phyloP scores from a whole-genome alignment of 2,888 invertebrate genomes.

The Scaptomyza caliginosa region DNA sequence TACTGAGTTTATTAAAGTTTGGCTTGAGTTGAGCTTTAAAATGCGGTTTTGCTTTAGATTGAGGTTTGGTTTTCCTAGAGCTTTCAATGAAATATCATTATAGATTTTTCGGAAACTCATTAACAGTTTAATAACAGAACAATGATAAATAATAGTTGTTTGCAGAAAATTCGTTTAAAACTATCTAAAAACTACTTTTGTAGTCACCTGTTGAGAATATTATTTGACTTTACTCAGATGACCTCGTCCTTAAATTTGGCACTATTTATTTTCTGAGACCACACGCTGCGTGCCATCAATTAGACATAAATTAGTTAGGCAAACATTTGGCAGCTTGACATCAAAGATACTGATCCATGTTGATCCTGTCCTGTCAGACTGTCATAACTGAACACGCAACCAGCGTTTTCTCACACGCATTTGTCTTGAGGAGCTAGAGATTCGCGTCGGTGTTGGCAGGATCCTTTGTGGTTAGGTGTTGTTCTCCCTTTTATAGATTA shows the following conservation, averaged over 20 bases:
- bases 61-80: too few relatives aligned
- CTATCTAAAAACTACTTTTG: too few relatives aligned
- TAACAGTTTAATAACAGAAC: too few relatives aligned
- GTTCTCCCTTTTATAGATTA: conserved; percentile 9
- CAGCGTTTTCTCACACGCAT: conserved; percentile 49
- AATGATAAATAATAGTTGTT: too few relatives aligned
- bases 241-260: conserved; percentile 37
- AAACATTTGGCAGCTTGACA: conserved; percentile 44
- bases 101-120: too few relatives aligned
- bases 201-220: neutral
- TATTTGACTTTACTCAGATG: neutral
- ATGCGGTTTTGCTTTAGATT: too few relatives aligned
- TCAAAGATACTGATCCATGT: neutral
- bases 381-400: conserved; percentile 45
- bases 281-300: conserved; percentile 61
- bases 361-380: conserved; percentile 6
- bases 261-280: conserved; percentile 24
- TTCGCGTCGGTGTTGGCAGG: conserved; percentile 7
- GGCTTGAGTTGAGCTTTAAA: conserved; percentile 1
- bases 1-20: neutral
- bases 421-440: neutral
- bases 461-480: conserved; percentile 47
- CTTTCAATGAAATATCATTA: too few relatives aligned
- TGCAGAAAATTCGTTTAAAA: too few relatives aligned
- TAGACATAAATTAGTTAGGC: conserved; percentile 62